These are phyloP conservation scores for Euglossa dilemma DNA, from an alignment of 1,140 invertebrate species.

Conservation along the genomic window DNA sequence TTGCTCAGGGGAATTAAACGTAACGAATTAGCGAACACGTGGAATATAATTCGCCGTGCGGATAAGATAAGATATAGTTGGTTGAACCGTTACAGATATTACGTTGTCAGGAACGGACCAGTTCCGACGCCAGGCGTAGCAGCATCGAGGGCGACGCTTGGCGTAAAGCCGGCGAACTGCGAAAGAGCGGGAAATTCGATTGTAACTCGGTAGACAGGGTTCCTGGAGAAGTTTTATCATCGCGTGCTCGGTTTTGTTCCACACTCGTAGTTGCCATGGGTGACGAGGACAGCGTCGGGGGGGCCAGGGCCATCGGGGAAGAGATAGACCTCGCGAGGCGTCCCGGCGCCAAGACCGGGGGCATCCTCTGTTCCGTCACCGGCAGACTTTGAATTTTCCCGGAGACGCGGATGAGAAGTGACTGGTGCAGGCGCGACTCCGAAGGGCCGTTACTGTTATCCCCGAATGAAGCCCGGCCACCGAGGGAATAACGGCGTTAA, in stretches of 20 bases:
- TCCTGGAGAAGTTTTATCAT: too few relatives aligned
- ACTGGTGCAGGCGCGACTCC: constrained; percentile 51
- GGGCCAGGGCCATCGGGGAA: constrained; percentile 4
- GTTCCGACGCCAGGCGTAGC: too few relatives aligned
- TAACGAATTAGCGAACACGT: too few relatives aligned
- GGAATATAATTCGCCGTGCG: too few relatives aligned
- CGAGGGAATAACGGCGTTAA: constrained; percentile 30
- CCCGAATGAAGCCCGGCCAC: constrained; percentile 1
- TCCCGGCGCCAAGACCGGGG: constrained; percentile 25
- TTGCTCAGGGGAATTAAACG: too few relatives aligned
- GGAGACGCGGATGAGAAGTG: constrained; percentile 57
- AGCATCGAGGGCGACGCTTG: too few relatives aligned
- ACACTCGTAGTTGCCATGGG: constrained; percentile 48
- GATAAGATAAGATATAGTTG: too few relatives aligned
- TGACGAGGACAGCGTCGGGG: not conserved
- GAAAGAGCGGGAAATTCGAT: too few relatives aligned
- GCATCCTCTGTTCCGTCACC: constrained; percentile 57
- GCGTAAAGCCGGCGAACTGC: too few relatives aligned
- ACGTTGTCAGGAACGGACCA: too few relatives aligned
- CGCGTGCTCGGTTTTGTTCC: not conserved
- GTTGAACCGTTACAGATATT: too few relatives aligned
- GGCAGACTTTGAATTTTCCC: constrained; percentile 56
- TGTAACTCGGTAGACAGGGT: too few relatives aligned
- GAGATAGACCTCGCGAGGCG: constrained; percentile 13
- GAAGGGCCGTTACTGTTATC: constrained; percentile 38